Percentiles rank a stretch among this genome's conserved stretches.
These are phyloP conservation scores for Cordilura impudica DNA, from an alignment of 2,888 invertebrate species.

Conservation along the genomic window DNA sequence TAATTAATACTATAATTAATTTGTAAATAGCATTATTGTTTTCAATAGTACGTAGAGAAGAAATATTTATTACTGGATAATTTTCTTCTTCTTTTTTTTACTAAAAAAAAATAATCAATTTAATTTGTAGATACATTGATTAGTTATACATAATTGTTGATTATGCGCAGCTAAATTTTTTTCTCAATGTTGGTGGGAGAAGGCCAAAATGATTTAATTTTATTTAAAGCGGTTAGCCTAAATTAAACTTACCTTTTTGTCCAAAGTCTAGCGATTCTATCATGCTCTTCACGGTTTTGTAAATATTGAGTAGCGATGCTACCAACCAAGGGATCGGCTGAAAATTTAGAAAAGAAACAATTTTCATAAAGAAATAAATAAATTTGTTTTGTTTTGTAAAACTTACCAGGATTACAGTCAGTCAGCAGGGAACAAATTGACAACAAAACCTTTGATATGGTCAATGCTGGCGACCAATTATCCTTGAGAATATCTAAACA, in stretches of 20 bases:
- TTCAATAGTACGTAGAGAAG: too few relatives aligned
- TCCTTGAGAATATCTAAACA: slow-evolving; percentile 98
- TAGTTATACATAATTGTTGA: too few relatives aligned
- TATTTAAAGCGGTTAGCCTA: slow-evolving; percentile 5
- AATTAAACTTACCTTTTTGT: slow-evolving; percentile 89
- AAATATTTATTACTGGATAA: too few relatives aligned
- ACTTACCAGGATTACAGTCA: slow-evolving; percentile 97
- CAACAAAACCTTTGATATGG: slow-evolving; percentile 97
- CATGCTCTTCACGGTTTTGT: slow-evolving; percentile 98
- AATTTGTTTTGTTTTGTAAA: background rate
- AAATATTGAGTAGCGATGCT: slow-evolving; percentile 99
- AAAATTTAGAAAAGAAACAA: slow-evolving; percentile 71
- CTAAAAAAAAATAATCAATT: too few relatives aligned
- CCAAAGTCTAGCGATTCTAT: slow-evolving; percentile 98
- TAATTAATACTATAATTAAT: too few relatives aligned
- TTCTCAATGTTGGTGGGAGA: too few relatives aligned
- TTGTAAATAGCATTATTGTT: too few relatives aligned
- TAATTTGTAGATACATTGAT: too few relatives aligned
- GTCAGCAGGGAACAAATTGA: slow-evolving; percentile 98
- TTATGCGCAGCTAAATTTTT: too few relatives aligned
- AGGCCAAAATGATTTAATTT: too few relatives aligned
- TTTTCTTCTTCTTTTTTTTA: too few relatives aligned
- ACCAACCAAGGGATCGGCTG: slow-evolving; percentile 97
- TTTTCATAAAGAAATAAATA: slow-evolving; percentile 84
- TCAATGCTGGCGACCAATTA: slow-evolving; percentile 99